Base-by-base conservation (phyloP, 2,797 vertebrate genomes). In the Lophius americanus region DNA sequence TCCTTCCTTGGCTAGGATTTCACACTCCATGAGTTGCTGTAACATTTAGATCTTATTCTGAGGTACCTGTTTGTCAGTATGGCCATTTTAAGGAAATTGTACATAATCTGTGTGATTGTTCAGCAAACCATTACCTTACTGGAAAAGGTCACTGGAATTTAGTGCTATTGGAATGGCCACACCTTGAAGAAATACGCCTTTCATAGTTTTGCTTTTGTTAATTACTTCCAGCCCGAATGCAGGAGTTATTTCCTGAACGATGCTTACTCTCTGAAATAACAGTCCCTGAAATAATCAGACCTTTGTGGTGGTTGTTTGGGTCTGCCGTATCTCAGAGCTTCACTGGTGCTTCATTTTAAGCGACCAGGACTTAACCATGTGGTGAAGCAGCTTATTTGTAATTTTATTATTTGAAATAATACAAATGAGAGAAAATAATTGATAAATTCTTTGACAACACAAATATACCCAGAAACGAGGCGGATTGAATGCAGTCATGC, bases 71-170 rank as follows among this genome's bases (percentile, higher is more conserved):
- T 66, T 84, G 76, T 84, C 78, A 74, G 73, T 60, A 4, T 58
- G 62, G 82, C 78, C 61, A 50, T 85, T 90, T 90, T 91, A 93
- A 93, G 92, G 87, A 91, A 88, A 90, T 75, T 73, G 85, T 79
- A 78, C 81, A 87, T 90, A 91, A 88, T 90, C 88, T 66, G 44
- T 78, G 75, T 61, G 75, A 84, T 70, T 41, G 72, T 72, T 85
- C 78, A 32, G 64, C 70, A 85, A 87, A 86, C 84, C 71, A 60
- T 75, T 86, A 78, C 73, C 73, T 49, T 44, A 69, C 63, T 55
- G 79, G 73, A 79, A 92, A 94, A 94, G 91, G 91, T 94, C 91
- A 91, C 66, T 75, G 77, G 78, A 86, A 89, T 91, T 81, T 78
- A 73, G 69, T 70, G 73, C 85, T 88, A 82, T 85, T 89, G 89